A percentile compares a stretch with the other conserved stretches of the same genome.
phyloP scores from a whole-genome alignment of 2,888 invertebrate species.

The Aphidius colemani region DNA sequence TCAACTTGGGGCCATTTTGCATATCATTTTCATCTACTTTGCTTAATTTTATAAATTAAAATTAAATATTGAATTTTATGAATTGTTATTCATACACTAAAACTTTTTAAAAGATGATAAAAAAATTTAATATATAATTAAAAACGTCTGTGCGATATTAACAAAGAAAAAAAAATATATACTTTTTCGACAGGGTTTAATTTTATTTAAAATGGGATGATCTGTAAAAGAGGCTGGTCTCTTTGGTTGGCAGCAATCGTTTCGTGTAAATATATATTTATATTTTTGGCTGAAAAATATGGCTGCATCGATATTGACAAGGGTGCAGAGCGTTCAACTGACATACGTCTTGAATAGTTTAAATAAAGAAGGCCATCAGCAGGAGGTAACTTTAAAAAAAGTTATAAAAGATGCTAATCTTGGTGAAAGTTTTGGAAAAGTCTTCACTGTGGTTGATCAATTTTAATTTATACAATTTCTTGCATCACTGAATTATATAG shows the following conservation, averaged over 20 bases:
- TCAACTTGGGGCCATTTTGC: constrained; percentile 19
- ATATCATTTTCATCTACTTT: constrained; percentile 27
- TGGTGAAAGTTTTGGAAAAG: constrained; percentile 58
- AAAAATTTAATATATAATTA: not conserved
- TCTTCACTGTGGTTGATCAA: constrained; percentile 44
- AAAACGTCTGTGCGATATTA: not conserved
- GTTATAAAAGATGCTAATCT: constrained; percentile 58
- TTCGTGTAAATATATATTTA: constrained; percentile 13
- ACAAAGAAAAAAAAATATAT: constrained; percentile 12
- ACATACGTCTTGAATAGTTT: constrained; percentile 17
- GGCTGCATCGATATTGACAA: constrained; percentile 60
- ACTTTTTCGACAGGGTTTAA: constrained; percentile 60
- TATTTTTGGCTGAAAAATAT: constrained; percentile 28
- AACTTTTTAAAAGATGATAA: not conserved
- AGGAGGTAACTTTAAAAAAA: constrained; percentile 55
- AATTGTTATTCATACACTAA: not conserved
- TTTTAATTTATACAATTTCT: constrained; percentile 43
- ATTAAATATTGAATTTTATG: not conserved
- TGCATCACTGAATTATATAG: not conserved
- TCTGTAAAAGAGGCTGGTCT: constrained; percentile 27
- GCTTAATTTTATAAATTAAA: constrained; percentile 1
- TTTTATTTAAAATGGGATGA: constrained; percentile 54
- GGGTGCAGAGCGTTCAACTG: constrained; percentile 48
- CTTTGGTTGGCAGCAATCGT: constrained; percentile 8
- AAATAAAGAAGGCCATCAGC: constrained; percentile 40